These are phyloP conservation scores for Oncorhynchus clarkii DNA, from an alignment of 2,113 vertebrate genomes.

Conservation along the genomic window DNA sequence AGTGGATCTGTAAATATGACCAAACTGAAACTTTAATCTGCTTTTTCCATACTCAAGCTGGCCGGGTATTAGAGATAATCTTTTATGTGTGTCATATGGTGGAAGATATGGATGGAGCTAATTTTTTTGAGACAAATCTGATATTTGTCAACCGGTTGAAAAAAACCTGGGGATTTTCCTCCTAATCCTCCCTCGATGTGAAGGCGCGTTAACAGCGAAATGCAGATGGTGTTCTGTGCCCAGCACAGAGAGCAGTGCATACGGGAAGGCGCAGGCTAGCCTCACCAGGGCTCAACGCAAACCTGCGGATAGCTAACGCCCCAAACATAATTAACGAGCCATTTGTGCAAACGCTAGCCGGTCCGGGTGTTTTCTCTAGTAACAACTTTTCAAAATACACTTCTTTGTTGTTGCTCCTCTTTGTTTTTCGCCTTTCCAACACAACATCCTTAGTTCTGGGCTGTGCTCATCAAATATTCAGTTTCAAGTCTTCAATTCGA, in stretches of 20 bases:
- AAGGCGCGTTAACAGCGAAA: conserved; percentile 78
- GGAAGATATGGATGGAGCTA: conserved; percentile 79
- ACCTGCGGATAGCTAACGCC: conserved; percentile 55
- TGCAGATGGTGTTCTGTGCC: conserved; percentile 76
- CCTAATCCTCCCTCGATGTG: conserved; percentile 77
- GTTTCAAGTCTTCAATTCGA: conserved; percentile 63
- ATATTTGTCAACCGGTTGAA: conserved; percentile 81
- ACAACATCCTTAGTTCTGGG: conserved; percentile 68
- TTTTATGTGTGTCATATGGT: conserved; percentile 82
- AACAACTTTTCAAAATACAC: conserved; percentile 65
- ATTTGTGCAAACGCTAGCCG: background rate
- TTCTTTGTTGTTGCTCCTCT: conserved; percentile 60
- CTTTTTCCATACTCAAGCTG: conserved; percentile 81
- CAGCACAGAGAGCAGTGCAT: conserved; percentile 55
- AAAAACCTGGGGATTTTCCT: conserved; percentile 77
- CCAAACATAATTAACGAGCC: conserved; percentile 56
- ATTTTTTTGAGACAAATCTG: conserved; percentile 85
- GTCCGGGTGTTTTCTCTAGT: conserved; percentile 29
- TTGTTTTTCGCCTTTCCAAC: conserved; percentile 56
- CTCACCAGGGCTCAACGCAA: conserved; percentile 59
- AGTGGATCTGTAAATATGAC: conserved; percentile 75
- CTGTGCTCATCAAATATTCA: conserved; percentile 74
- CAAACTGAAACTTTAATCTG: conserved; percentile 84
- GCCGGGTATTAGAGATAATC: conserved; percentile 81
- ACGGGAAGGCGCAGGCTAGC: conserved; percentile 54